These are phyloP conservation scores for Monopis laevigella DNA, from an alignment of 2,888 invertebrate genomes.

Conservation along the genomic window DNA sequence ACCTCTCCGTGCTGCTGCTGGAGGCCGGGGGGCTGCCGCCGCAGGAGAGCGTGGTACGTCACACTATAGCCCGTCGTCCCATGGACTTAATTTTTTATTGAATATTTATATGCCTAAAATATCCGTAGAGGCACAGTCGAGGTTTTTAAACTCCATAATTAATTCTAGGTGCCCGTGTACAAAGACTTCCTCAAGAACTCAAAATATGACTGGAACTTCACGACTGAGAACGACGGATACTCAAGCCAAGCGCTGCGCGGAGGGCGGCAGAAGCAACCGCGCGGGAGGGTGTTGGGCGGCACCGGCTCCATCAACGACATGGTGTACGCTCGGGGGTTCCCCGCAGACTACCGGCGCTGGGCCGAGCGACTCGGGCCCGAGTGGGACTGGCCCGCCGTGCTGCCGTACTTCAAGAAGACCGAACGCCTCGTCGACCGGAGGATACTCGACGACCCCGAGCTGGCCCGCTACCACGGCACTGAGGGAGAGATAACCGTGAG, in stretches of 20 bases:
- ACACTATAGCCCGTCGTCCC: no score
- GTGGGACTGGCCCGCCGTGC: conserved; percentile 49
- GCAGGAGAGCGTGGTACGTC: conserved; percentile 39
- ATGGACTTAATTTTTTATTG: neutral
- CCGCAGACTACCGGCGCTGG: conserved; percentile 46
- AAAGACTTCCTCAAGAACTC: conserved; percentile 28
- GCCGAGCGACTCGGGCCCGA: conserved; percentile 36
- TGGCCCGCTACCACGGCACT: conserved; percentile 46
- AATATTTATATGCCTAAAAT: neutral
- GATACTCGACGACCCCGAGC: conserved; percentile 40
- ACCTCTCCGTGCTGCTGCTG: conserved; percentile 35
- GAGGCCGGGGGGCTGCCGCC: conserved; percentile 51
- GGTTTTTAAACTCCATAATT: conserved; percentile 1
- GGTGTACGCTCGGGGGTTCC: conserved; percentile 46
- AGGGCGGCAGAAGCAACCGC: conserved; percentile 39
- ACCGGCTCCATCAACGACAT: conserved; percentile 53
- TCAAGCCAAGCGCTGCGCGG: conserved; percentile 35
- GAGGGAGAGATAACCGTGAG: conserved; percentile 61
- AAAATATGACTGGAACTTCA: conserved; percentile 48
- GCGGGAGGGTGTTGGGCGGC: conserved; percentile 49
- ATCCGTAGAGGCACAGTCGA: neutral
- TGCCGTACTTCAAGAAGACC: conserved; percentile 48
- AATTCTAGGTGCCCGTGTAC: conserved; percentile 39
- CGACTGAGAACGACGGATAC: conserved; percentile 31
- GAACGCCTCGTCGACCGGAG: conserved; percentile 46